Base-by-base conservation (phyloP, 2,888 invertebrate species). In the Adelognathus sp. region DNA sequence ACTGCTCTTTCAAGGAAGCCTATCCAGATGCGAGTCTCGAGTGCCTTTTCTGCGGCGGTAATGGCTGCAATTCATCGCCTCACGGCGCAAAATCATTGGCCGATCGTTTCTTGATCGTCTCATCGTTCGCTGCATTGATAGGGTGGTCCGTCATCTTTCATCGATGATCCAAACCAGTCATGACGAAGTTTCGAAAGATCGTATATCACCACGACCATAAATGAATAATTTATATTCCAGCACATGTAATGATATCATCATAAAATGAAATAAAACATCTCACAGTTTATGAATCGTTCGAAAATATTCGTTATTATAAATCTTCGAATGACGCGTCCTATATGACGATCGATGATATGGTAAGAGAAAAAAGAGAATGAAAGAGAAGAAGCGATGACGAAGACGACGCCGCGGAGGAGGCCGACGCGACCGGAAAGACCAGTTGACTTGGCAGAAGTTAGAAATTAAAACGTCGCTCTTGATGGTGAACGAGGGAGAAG, bases 381-480 rank as follows among this genome's bases (percentile, higher is more conserved):
- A 54, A 29, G 39, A 16, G 46, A 70, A 27, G 31, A 72, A 33
- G 21, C 21, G 21, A 54, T 50, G 46, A 52, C 39, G 52, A 33
- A 24, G 66, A 60, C 66, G 44, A 50, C 33, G 58, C 41, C 11
- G 39, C 11, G 27, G 39, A 14, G 36, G 41, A 24, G 29, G 41
- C 75, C 36, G 56, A 16, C 33, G 77, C 54, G 63, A 82, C 86
- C 86, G 89, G 89, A 89, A 89, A 86, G 81, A 81, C 79, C 79
- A 85, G 84, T 89, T 89, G 86, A 85, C 86, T 86, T 84, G 75
- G 79, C 71, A 77, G 70, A 76, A 82, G 83, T 74, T 78, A 74
- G 83, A 88, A 86, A 85, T 89, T 87, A 89, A 88, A 76, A 60
- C 46, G 60, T 24, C 82, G 83, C 63, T 63, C 81, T 85, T 83